These are phyloP conservation scores for Catonia carolina DNA, from an alignment of 2,888 invertebrate genomes.

Conservation along the genomic window DNA sequence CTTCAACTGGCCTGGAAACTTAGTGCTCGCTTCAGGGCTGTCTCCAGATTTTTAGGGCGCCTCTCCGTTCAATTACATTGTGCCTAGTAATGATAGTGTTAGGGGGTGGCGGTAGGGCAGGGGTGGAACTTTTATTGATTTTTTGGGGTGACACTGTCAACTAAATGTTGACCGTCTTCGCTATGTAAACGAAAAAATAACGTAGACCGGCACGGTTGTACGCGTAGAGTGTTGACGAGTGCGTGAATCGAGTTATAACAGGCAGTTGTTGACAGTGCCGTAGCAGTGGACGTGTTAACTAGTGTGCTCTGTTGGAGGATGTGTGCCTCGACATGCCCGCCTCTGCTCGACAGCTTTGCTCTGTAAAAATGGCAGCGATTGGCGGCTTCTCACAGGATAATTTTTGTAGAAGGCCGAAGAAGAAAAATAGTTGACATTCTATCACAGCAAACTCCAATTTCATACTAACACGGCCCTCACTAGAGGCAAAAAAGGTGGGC, in stretches of 20 bases:
- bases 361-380: constrained; percentile 49
- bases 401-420: constrained; percentile 49
- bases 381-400: constrained; percentile 46
- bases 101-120: neutral
- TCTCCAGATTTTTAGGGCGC: constrained; percentile 12
- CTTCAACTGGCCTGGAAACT: neutral
- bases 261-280: neutral
- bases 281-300: neutral
- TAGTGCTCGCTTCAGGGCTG: neutral
- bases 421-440: constrained; percentile 51
- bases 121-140: constrained; percentile 50
- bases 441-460: constrained; percentile 33
- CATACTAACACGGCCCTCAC: constrained; percentile 33
- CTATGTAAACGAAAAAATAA: constrained; percentile 48
- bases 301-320: neutral
- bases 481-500: constrained; percentile 36
- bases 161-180: constrained; percentile 47
- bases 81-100: constrained; percentile 13
- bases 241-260: too few relatives aligned
- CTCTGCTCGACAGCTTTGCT: constrained; percentile 25
- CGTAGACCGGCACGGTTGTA: constrained; percentile 24
- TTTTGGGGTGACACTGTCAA: constrained; percentile 60
- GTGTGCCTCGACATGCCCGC: constrained; percentile 15
- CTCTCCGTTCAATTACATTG: constrained; percentile 13
- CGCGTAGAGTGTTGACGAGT: too few relatives aligned